phyloP scores from a whole-genome alignment of 2,888 invertebrate species.

The Eristalis arbustorum region DNA sequence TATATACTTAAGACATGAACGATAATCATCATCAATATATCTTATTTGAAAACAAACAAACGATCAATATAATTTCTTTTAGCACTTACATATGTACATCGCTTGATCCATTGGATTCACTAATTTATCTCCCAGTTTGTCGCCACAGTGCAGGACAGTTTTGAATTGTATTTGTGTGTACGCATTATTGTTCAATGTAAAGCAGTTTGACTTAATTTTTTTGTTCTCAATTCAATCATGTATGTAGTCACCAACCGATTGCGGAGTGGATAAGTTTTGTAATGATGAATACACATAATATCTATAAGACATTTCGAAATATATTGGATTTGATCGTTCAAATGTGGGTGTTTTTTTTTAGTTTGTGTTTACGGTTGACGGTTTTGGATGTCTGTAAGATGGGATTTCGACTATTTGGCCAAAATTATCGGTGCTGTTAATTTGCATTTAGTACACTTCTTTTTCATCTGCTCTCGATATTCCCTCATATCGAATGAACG shows the following conservation, averaged over 20 bases:
- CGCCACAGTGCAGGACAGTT: not conserved
- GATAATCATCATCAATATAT: slow-evolving; percentile 3
- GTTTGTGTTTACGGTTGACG: no score
- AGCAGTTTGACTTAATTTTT: not conserved
- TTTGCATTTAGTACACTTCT: no score
- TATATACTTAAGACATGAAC: slow-evolving; percentile 1
- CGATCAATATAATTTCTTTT: not conserved
- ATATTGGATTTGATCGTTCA: not conserved
- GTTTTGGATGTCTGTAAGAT: no score
- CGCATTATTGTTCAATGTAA: not conserved
- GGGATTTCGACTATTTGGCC: no score
- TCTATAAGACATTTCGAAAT: not conserved
- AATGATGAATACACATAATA: not conserved
- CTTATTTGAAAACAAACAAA: slow-evolving; percentile 8
- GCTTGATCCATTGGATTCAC: not conserved
- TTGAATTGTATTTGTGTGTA: not conserved
- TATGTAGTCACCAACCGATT: not conserved
- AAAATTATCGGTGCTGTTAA: no score
- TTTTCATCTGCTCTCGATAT: no score
- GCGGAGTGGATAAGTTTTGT: not conserved
- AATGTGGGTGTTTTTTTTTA: not conserved
- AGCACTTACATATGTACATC: not conserved
- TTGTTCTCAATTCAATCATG: not conserved
- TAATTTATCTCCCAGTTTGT: not conserved
- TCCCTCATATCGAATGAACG: no score